Evolutionary conservation across 2,797 vertebrate genomes (phyloP), one percentile per base, ranked within the genome.

Genomic region (Pyrocephalus nanus): DNA sequence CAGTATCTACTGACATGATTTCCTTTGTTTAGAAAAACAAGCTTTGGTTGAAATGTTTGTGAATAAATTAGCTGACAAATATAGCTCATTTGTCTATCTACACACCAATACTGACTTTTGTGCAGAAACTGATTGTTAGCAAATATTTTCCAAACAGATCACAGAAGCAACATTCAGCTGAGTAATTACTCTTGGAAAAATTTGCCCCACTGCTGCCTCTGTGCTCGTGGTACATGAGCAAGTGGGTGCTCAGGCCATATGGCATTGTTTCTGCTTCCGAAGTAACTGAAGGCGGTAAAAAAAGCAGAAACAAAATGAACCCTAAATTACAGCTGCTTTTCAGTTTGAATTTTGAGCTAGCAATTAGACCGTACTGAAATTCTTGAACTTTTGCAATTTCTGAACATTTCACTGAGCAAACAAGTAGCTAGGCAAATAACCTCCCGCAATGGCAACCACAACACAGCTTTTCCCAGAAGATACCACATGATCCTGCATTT

Each of bases 121-220:
- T 54, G 25, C 47, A n/a, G 69, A 74, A 91, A 60, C 9, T 27
- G 77, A 74, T 77, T 74, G 78, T 87, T 74, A 93, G 73, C 51
- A 91, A 87, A 79, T 87, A 87, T 79, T 87, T 93, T 65, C 67
- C 67, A 78, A 86, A 74, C 23, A 83, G 67, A 58, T 74, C 62
- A 75, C 69, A 87, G 51, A 70, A 84, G 57, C 67, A 70, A 60
- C 57, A 45, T 87, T 74, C 67, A 87, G 73, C n/a, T 64, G 40
- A 79, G 47, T 43, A 87, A 91, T 87, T 83, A 64, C 48, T 87
- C 67, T 65, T 90, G 67, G 67, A 93, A 48, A 57, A 79, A 70
- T 83, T 64, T 4, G 1, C 47, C 36, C 54, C 65, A 11, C 18
- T 58, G 57, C 78, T 83, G 77, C 40, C 72, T 73, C 72, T 62